Evolutionary conservation across 2,888 invertebrate species (phyloP).

Genomic region (Lobophora halterata): DNA sequence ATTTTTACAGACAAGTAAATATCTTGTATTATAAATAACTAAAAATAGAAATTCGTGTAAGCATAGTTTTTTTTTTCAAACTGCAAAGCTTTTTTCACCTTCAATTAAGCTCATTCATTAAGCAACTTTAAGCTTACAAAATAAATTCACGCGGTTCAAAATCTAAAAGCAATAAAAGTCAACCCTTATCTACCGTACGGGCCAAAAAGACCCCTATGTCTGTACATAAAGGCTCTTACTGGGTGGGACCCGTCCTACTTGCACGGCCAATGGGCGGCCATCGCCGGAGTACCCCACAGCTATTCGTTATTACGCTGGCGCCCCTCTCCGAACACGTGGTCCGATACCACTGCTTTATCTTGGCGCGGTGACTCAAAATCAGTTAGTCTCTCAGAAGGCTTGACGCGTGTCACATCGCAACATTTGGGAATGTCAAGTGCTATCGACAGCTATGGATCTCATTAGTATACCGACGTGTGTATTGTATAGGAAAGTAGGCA

Average conservation of each 20-base stretch:
- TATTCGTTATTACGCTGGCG: conserved; percentile 58
- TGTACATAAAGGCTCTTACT: conserved; percentile 54
- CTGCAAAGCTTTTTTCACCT: too few species aligned
- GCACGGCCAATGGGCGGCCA: conserved; percentile 54
- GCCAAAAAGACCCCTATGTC: conserved; percentile 41
- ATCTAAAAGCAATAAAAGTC: conserved; percentile 40
- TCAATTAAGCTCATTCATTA: conserved; percentile 1
- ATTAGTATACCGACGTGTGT: conserved; percentile 66
- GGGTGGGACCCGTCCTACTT: conserved; percentile 59
- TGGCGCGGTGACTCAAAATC: conserved; percentile 65
- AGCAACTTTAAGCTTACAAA: conserved; percentile 9
- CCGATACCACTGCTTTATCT: conserved; percentile 62
- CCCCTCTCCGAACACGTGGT: conserved; percentile 54
- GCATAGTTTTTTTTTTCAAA: too few species aligned
- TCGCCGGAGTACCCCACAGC: conserved; percentile 52
- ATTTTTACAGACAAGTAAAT: too few species aligned
- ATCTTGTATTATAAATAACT: too few species aligned
- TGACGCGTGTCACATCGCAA: conserved; percentile 67
- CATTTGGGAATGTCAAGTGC: conserved; percentile 65
- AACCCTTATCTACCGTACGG: conserved; percentile 53
- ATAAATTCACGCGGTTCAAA: conserved; percentile 26
- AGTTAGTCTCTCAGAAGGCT: conserved; percentile 75
- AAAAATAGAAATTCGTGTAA: too few species aligned
- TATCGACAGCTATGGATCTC: conserved; percentile 67
- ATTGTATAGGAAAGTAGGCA: conserved; percentile 58